These are phyloP conservation scores for Penaeus japonicus DNA, from an alignment of 1,140 invertebrate species.

Conservation along the genomic window DNA sequence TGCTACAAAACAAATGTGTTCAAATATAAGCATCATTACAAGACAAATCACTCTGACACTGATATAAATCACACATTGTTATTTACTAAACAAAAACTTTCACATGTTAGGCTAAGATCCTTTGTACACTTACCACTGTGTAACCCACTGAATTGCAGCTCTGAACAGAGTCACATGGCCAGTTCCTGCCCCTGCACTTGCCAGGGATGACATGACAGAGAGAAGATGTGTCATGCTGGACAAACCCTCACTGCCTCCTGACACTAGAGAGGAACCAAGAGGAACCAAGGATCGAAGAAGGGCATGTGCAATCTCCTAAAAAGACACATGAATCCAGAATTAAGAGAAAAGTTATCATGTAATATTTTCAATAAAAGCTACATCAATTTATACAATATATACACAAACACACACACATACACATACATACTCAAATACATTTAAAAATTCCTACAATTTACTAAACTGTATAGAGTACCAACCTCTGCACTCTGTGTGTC, in stretches of 20 bases:
- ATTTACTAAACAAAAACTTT: background rate
- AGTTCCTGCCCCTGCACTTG: slow-evolving; percentile 78
- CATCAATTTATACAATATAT: too few species aligned
- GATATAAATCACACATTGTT: background rate
- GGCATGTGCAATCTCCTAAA: slow-evolving; percentile 72
- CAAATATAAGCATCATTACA: background rate
- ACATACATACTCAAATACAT: slow-evolving; percentile 68
- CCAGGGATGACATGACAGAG: slow-evolving; percentile 80
- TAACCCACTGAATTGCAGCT: slow-evolving; percentile 80
- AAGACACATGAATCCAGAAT: slow-evolving; percentile 66
- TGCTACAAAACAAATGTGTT: slow-evolving; percentile 62
- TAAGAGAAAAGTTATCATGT: too few species aligned
- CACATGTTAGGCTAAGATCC: background rate
- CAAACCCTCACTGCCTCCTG: slow-evolving; percentile 35
- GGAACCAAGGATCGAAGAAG: slow-evolving; percentile 50
- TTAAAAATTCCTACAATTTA: slow-evolving; percentile 68
- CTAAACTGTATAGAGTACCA: background rate
- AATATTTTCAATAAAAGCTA: background rate
- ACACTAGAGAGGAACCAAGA: slow-evolving; percentile 45
- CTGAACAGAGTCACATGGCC: slow-evolving; percentile 83
- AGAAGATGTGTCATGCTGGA: slow-evolving; percentile 68
- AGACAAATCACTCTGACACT: background rate
- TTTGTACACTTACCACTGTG: slow-evolving; percentile 64
- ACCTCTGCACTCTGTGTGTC: slow-evolving; percentile 48
- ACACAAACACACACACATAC: background rate